These are phyloP conservation scores for Nomada lathburiana DNA, from an alignment of 2,888 invertebrate species.

Conservation along the genomic window DNA sequence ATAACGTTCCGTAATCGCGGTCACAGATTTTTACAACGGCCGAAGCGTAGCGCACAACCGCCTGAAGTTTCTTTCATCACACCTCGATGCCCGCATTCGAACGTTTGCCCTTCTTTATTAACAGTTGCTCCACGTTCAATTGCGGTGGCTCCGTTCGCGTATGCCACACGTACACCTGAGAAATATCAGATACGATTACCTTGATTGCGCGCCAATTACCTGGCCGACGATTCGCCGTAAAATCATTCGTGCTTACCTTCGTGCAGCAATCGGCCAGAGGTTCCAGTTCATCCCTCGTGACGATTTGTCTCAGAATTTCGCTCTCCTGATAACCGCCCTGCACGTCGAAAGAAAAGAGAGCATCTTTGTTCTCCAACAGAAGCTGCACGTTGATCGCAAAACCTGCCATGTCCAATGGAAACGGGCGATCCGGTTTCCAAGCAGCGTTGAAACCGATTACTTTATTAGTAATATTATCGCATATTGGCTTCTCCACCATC, in stretches of 20 bases:
- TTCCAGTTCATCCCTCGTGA: constrained; percentile 91
- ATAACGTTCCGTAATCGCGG: neutral
- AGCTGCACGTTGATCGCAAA: constrained; percentile 94
- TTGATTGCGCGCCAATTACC: no score
- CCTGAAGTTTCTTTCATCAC: constrained; percentile 72
- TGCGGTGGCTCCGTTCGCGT: constrained; percentile 96
- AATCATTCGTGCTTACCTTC: constrained; percentile 85
- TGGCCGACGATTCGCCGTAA: no score
- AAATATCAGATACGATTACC: neutral
- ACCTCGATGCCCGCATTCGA: constrained; percentile 88
- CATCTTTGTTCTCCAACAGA: constrained; percentile 89
- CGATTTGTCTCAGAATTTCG: constrained; percentile 91
- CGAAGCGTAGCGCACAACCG: neutral
- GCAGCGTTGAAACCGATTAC: constrained; percentile 89
- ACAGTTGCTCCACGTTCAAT: constrained; percentile 88
- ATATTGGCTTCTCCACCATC: constrained; percentile 95
- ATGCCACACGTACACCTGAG: constrained; percentile 98
- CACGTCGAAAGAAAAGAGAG: constrained; percentile 93
- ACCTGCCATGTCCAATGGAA: constrained; percentile 99
- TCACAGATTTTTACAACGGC: neutral
- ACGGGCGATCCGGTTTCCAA: constrained; percentile 96
- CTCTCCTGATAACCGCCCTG: constrained; percentile 96
- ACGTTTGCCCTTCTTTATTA: constrained; percentile 85
- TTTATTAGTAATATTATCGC: constrained; percentile 87
- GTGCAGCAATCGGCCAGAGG: constrained; percentile 96